Evolutionary conservation across 1,140 invertebrate species (phyloP), one percentile per base, ranked within the genome.

Genomic region (Platorchestia sp.): DNA sequence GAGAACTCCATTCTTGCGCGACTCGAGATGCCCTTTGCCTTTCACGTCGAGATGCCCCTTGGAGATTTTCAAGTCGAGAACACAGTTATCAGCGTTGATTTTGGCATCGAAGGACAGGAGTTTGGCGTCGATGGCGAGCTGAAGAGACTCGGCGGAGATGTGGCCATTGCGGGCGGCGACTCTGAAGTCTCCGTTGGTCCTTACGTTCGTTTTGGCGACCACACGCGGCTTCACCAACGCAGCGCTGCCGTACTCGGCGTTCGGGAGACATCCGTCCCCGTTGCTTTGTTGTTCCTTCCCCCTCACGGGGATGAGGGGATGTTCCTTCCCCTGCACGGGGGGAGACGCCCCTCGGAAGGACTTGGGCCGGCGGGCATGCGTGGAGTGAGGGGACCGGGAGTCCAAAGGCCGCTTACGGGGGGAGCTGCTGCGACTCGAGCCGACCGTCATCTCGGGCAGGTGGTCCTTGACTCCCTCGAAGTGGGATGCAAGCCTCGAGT

Each of bases 381-480:
- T 47, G 0, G 87, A 41, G 43, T 89, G 87, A 36, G 91, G 45
- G 7, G 91, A 93, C 6, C 91, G 91, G 44, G 45, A 40, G 41
- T 93, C 91, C 7, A 45, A 16, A 10, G 91, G 45, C 0, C 91
- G 91, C 36, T 93, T 93, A 0, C 91, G 91, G 6, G 91, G 91
- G 44, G 91, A 93, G 1, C 44, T 14, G 45, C 45, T 93, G 16
- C 91, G 91, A 10, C 45, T 47, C 7, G 43, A 10, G 44, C 1
- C 44, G 36, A 47, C 10, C 0, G 91, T 7, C 91, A 93, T 93
- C 91, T 93, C 91, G 43, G 91, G 91, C 7, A 47, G 43, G 45
- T 93, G 91, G 10, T 93, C 45, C 36, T 93, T 93, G 41, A 93
- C 91, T 47, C 91, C 91, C 91, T 93, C 91, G 91, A 93, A 47